These are phyloP conservation scores for Actinopyga echinites DNA, from an alignment of 53 echinoderm and acorn worm genomes.

Conservation along the genomic window DNA sequence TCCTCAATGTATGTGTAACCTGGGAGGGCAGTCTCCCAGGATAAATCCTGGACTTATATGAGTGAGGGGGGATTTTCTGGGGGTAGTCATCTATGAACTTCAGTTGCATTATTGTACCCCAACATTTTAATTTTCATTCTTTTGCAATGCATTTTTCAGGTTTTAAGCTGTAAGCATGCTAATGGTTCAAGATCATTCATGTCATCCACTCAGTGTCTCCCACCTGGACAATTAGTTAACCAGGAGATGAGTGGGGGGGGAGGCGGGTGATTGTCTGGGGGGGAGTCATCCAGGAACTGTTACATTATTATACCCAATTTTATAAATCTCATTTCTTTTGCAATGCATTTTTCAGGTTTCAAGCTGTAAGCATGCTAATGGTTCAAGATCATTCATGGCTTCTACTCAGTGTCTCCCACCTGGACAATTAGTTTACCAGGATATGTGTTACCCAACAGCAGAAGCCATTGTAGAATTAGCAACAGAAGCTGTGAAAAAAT, in stretches of 20 bases:
- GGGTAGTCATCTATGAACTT: too few relatives aligned
- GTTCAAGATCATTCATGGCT: constrained; percentile 62
- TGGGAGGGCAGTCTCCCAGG: too few relatives aligned
- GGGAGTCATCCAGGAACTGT: too few relatives aligned
- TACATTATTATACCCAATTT: too few relatives aligned
- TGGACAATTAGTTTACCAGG: constrained; percentile 20
- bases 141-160: background rate
- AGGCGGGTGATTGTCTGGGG: too few relatives aligned
- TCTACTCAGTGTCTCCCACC: constrained; percentile 68
- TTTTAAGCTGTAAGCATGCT: constrained; percentile 34
- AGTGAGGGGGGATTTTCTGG: too few relatives aligned
- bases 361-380: constrained; percentile 33
- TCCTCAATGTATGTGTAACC: too few relatives aligned
- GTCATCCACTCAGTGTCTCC: constrained; percentile 78
- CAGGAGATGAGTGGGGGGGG: too few relatives aligned
- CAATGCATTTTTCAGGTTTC: background rate
- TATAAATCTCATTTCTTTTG: background rate
- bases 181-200: constrained; percentile 47
- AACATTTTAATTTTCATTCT: background rate
- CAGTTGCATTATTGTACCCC: too few relatives aligned
- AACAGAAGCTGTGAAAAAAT: constrained; percentile 48
- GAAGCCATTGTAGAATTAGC: constrained; percentile 45
- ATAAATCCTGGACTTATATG: too few relatives aligned
- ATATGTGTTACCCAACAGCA: constrained; percentile 47
- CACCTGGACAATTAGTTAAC: constrained; percentile 13